phyloP scores from a whole-genome alignment of 92 coral and sea anemone genomes.

The Umimayanthus chanpuru region DNA sequence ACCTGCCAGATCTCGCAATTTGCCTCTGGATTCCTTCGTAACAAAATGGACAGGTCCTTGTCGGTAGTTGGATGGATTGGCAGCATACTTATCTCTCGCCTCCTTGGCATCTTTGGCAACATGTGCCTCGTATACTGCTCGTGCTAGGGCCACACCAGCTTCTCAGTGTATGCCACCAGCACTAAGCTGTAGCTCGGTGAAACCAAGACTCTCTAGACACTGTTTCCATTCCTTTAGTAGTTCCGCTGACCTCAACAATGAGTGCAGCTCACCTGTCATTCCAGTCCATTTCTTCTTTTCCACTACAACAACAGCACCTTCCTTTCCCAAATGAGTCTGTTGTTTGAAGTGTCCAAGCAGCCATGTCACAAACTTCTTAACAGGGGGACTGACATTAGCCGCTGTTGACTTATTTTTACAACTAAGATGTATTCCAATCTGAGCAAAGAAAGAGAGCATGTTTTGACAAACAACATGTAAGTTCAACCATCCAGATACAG shows the following conservation, averaged over 20 bases:
- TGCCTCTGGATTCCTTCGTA: conserved; percentile 47
- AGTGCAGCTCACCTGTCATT: conserved; percentile 14
- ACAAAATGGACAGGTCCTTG: conserved; percentile 46
- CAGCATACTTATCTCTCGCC: conserved; percentile 17
- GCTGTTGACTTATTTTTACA: too few relatives aligned
- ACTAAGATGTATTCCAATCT: too few relatives aligned
- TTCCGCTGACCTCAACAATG: not conserved
- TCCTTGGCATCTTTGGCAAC: conserved; percentile 20
- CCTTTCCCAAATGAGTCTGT: not conserved
- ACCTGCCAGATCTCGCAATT: conserved; percentile 45
- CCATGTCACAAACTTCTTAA: conserved; percentile 15
- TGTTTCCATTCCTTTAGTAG: conserved; percentile 16
- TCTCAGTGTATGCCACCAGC: conserved; percentile 44
- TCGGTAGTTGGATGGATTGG: conserved; percentile 34
- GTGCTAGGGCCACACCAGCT: conserved; percentile 14
- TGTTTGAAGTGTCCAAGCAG: conserved; percentile 7
- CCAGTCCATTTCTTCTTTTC: conserved; percentile 35
- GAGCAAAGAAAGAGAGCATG: too few relatives aligned
- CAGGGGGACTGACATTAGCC: too few relatives aligned
- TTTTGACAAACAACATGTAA: too few relatives aligned
- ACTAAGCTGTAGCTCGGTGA: conserved; percentile 9
- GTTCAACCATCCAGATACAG: too few relatives aligned
- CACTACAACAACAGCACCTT: not conserved
- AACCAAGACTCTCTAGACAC: conserved; percentile 12
- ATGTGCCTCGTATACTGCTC: conserved; percentile 39